Evolutionary conservation across 2,888 invertebrate species (phyloP), one percentile per base, ranked within the genome.

Genomic region (Drosophila tripunctata): DNA sequence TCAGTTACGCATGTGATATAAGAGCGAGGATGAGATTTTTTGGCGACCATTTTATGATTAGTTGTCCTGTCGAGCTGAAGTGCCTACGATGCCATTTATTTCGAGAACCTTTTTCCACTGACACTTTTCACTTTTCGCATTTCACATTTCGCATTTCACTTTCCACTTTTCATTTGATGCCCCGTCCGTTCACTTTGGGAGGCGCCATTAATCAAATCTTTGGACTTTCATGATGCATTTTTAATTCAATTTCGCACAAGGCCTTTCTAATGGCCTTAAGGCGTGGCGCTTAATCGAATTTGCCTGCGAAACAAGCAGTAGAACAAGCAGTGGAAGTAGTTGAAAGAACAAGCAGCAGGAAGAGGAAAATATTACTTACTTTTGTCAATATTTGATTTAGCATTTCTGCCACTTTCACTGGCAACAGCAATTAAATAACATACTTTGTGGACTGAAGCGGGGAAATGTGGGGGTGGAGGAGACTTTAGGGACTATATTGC

Each of bases 311-410:
- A 3, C n/a, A 8, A 22, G 36, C n/a, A 8, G 40, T 14, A 41
- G 40, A 41, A 43, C 31, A 14, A 15, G 14, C 30, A 31, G 24
- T 4, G 7, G 36, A 55, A 30, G 47, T 0, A 30, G 14, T 15
- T 41, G 21, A 50, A n/a, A 31, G 27, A n/a, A 19, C 6, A 10
- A 27, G 36, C 1, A 6, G 1, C n/a, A 8, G 43, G 40, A 15
- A 35, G 45, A 22, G 33, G 56, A 65, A 75, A 75, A 66, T 77
- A 69, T 82, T 75, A 72, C 79, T 78, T 85, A 82, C 87, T 73
- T 73, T 66, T 75, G 81, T 82, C 87, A 82, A 82, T 87, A 82
- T 82, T 82, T 82, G 83, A 81, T 75, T 81, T 85, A 79, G 87
- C 72, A 77, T 87, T 84, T 71, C 63, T 73, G 80, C 61, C 85